Conservation (phyloP, 2,888 invertebrate genomes). For the Erebia palarica region DNA sequence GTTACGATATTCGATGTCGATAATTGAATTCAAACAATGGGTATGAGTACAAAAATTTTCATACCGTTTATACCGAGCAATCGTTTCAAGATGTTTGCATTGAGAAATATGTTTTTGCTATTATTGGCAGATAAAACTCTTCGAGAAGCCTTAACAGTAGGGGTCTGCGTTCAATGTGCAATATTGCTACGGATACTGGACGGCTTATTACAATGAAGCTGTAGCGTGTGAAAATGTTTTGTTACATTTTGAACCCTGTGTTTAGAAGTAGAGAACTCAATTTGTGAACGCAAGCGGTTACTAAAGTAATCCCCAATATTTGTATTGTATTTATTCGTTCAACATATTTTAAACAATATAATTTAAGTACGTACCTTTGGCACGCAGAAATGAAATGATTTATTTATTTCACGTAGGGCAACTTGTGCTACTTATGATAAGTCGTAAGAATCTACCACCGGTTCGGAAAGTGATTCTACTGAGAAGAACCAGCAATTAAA, state of each 20-base stretch:
- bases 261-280: slow-evolving; percentile 20
- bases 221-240: slow-evolving; percentile 22
- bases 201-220: slow-evolving; percentile 48
- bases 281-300: slow-evolving; percentile 24
- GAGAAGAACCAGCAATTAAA: too few species aligned
- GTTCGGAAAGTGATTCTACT: too few species aligned
- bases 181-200: slow-evolving; percentile 55
- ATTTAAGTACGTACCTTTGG: too few species aligned
- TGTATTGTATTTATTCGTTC: slow-evolving; percentile 20
- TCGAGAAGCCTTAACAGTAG: slow-evolving; percentile 56
- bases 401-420: too few species aligned
- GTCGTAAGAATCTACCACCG: too few species aligned
- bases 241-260: slow-evolving; percentile 32
- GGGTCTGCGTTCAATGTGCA: slow-evolving; percentile 56
- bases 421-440: too few species aligned
- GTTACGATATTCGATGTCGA: too few species aligned
- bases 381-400: too few species aligned
- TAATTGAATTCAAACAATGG: neutral
- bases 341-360: too few species aligned
- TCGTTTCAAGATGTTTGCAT: slow-evolving; percentile 53
- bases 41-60: slow-evolving; percentile 1
- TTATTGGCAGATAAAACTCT: slow-evolving; percentile 65
- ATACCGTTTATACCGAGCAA: slow-evolving; percentile 40
- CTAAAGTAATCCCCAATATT: slow-evolving; percentile 28
- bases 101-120: slow-evolving; percentile 51